These are phyloP conservation scores for Leptoclinus maculatus DNA, from an alignment of 2,797 vertebrate species.

Conservation along the genomic window DNA sequence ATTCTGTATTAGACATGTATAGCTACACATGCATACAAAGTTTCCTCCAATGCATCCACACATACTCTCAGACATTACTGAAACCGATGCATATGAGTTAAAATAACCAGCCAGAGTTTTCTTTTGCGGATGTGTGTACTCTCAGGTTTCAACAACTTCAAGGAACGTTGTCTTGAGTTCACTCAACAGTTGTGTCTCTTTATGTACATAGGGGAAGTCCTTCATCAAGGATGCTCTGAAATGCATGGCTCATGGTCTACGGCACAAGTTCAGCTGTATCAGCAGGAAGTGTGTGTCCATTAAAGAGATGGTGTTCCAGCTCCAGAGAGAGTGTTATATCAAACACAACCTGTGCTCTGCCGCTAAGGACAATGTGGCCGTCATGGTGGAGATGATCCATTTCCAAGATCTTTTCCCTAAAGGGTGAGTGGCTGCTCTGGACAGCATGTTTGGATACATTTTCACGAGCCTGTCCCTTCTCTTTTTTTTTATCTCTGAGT, in stretches of 20 bases:
- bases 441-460: conserved; percentile 18
- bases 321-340: conserved; percentile 97
- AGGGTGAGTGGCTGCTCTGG: conserved; percentile 86
- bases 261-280: conserved; percentile 98
- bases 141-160: not conserved
- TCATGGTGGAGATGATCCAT: conserved; percentile 99
- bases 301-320: conserved; percentile 98
- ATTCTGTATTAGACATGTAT: not conserved
- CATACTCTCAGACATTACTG: not conserved
- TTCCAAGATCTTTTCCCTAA: conserved; percentile 98
- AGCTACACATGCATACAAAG: conserved; percentile 9
- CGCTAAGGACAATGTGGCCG: conserved; percentile 94
- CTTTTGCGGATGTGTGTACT: not conserved
- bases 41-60: conserved; percentile 3
- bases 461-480: not conserved
- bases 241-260: conserved; percentile 96
- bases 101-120: not conserved
- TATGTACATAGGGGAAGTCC: conserved; percentile 91
- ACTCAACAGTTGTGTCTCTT: conserved; percentile 39
- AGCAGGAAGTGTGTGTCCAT: conserved; percentile 98
- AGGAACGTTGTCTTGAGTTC: conserved; percentile 6
- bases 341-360: conserved; percentile 97
- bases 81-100: conserved; percentile 21
- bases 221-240: conserved; percentile 99
- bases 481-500: conserved; percentile 15